Percentiles rank a stretch among this genome's conserved stretches.
These are phyloP conservation scores for Caenorhabditis parvicauda DNA, from an alignment of 2,888 invertebrate species.

Conservation along the genomic window DNA sequence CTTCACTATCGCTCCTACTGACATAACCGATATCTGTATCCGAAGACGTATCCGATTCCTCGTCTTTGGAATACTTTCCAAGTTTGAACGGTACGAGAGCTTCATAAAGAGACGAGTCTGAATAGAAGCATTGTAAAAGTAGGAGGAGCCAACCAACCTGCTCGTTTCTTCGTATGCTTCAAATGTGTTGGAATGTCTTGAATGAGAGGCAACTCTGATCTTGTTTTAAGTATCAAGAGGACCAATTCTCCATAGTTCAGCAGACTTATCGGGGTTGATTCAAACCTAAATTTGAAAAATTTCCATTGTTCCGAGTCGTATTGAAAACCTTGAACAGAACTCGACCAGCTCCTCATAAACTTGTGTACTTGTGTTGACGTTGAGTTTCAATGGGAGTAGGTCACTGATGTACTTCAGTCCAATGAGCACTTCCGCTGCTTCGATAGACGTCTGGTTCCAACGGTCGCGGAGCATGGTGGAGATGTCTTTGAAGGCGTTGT, in stretches of 20 bases:
- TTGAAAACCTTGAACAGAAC: conserved; percentile 7
- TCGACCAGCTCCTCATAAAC: conserved; percentile 18
- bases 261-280: conserved; percentile 14
- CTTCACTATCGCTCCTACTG: conserved; percentile 41
- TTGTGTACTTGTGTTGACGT: conserved; percentile 15
- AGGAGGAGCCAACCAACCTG: too few species aligned
- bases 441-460: conserved; percentile 24
- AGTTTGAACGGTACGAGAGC: conserved; percentile 26
- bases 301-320: too few species aligned
- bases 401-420: conserved; percentile 39
- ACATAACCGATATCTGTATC: conserved; percentile 45
- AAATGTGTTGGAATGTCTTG: not conserved
- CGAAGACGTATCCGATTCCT: conserved; percentile 24
- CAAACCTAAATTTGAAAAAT: too few species aligned
- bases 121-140: conserved; percentile 7
- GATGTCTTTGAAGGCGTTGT: conserved; percentile 25
- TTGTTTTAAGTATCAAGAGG: conserved; percentile 9
- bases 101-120: conserved; percentile 22
- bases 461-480: conserved; percentile 26
- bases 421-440: conserved; percentile 34
- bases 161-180: not conserved
- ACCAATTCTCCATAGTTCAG: conserved; percentile 26
- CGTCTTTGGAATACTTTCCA: conserved; percentile 26
- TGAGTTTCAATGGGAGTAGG: conserved; percentile 19
- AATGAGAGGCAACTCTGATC: not conserved